phyloP scores from a whole-genome alignment of 2,888 invertebrate species.

The Sylvicola cinctus region DNA sequence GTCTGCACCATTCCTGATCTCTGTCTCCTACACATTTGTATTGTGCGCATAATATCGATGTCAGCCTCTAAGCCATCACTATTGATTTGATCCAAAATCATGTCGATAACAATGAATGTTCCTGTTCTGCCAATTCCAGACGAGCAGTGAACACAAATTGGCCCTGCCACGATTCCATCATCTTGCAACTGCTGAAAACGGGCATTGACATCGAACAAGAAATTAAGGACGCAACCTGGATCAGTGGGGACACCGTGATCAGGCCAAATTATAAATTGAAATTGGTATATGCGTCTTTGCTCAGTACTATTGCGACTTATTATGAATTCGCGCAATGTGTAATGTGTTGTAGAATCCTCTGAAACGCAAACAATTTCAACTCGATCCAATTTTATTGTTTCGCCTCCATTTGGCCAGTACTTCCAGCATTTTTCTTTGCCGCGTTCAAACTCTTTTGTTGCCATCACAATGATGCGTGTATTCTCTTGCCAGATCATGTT shows the following conservation, averaged over 20 bases:
- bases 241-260: constrained; percentile 93
- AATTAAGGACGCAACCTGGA: constrained; percentile 78
- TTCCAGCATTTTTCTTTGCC: constrained; percentile 87
- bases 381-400: constrained; percentile 56
- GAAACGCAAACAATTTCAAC: constrained; percentile 57
- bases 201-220: constrained; percentile 76
- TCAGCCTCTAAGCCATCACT: constrained; percentile 87
- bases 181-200: constrained; percentile 47
- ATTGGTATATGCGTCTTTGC: constrained; percentile 56
- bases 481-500: constrained; percentile 99
- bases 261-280: constrained; percentile 82
- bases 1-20: constrained; percentile 99
- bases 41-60: constrained; percentile 94
- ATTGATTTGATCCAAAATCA: constrained; percentile 91
- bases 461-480: constrained; percentile 95
- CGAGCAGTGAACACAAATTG: constrained; percentile 82
- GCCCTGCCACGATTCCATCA: constrained; percentile 30
- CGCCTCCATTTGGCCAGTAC: constrained; percentile 87
- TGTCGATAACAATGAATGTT: constrained; percentile 96
- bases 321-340: constrained; percentile 70
- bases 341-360: constrained; percentile 73
- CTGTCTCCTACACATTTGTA: constrained; percentile 91
- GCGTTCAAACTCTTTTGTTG: constrained; percentile 92
- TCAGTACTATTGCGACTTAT: constrained; percentile 30
- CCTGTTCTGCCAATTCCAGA: constrained; percentile 97